Conservation (phyloP, 2,113 vertebrate species). For the Vidua macroura region DNA sequence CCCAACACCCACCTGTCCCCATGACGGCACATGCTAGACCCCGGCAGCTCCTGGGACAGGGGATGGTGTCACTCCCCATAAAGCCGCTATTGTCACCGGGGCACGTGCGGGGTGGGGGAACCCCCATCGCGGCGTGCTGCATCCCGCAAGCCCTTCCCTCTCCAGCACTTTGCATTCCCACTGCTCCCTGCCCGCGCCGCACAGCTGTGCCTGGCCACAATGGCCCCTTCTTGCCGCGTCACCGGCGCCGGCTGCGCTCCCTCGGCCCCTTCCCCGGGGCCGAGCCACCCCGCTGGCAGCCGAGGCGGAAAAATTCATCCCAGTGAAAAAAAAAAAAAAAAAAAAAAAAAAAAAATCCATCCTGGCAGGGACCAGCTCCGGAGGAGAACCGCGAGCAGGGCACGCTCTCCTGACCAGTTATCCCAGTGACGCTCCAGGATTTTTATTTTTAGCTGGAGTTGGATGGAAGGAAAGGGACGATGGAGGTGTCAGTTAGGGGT, state of each 20-base stretch:
- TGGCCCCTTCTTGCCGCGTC: constrained; percentile 46
- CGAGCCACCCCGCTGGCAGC: background rate
- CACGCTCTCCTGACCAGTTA: background rate
- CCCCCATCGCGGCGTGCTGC: background rate
- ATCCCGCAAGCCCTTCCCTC: background rate
- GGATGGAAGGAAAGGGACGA: background rate
- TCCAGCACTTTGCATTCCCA: background rate
- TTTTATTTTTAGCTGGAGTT: rapidly evolving
- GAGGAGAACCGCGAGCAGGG: background rate
- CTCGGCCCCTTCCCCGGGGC: background rate
- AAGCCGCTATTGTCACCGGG: background rate
- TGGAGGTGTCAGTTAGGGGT: background rate
- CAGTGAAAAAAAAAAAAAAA: background rate
- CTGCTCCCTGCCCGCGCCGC: background rate
- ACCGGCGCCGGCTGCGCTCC: background rate
- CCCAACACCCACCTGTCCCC: background rate
- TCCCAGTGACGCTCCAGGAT: background rate
- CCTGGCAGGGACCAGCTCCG: background rate
- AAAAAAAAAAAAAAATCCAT: background rate
- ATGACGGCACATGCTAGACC: rapidly evolving
- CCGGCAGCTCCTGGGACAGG: background rate
- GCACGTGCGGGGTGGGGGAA: background rate
- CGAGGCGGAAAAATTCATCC: background rate
- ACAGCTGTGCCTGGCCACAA: constrained; percentile 40
- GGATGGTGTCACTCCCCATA: background rate